Evolutionary conservation across 1,140 invertebrate genomes (phyloP).

Genomic region (Dryas iulia): DNA sequence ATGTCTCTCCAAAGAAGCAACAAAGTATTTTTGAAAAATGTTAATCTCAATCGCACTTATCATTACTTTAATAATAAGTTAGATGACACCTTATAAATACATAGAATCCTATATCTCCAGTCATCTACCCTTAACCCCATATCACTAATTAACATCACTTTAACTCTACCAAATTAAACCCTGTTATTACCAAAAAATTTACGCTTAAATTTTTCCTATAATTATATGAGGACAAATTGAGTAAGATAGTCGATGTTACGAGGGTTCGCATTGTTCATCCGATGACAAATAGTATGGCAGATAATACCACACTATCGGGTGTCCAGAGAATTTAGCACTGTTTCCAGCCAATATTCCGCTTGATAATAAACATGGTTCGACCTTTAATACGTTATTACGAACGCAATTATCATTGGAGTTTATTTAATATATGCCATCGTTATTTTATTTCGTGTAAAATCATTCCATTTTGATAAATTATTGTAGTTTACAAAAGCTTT

Average conservation of each 20-base stretch:
- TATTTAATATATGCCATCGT: conserved; percentile 29
- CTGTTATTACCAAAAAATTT: conserved; percentile 16
- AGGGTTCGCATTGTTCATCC: conserved; percentile 66
- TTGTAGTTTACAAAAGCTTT: not conserved
- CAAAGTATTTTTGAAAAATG: too few relatives aligned
- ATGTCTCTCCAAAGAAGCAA: too few relatives aligned
- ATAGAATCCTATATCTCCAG: not conserved
- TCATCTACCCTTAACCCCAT: too few relatives aligned
- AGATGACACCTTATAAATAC: too few relatives aligned
- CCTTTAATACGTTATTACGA: conserved; percentile 42
- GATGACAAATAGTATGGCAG: conserved; percentile 74
- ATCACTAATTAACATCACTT: not conserved
- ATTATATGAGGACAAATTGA: conserved; percentile 68
- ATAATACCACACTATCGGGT: conserved; percentile 77
- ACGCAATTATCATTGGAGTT: conserved; percentile 34
- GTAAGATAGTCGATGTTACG: conserved; percentile 64
- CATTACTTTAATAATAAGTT: too few relatives aligned
- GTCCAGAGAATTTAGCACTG: conserved; percentile 71
- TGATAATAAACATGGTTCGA: conserved; percentile 68
- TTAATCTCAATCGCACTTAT: too few relatives aligned
- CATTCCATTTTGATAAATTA: conserved; percentile 1
- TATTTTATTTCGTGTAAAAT: conserved; percentile 15
- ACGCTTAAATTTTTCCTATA: conserved; percentile 53
- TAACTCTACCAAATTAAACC: not conserved
- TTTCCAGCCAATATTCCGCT: conserved; percentile 73